These are phyloP conservation scores for Elgonia sp. DNA, from an alignment of 2,888 invertebrate species.

Conservation along the genomic window DNA sequence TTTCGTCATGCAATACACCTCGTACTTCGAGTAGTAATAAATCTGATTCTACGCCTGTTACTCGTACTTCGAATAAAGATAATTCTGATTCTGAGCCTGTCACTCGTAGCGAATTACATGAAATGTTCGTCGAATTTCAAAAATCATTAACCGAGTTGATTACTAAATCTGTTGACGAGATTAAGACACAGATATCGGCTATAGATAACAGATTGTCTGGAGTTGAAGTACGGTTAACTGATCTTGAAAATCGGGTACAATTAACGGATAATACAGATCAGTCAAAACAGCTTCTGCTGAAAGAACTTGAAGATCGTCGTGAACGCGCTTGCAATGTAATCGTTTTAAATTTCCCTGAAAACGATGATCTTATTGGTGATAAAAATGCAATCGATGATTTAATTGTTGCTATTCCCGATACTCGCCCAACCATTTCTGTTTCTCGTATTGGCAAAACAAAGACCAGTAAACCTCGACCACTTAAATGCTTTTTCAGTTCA, in stretches of 20 bases:
- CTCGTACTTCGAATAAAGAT: neutral
- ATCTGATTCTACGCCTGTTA: neutral
- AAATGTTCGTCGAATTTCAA: neutral
- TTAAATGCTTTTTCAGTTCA: constrained; percentile 1
- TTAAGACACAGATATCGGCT: too few relatives aligned
- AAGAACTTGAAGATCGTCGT: constrained; percentile 2
- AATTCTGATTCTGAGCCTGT: too few relatives aligned
- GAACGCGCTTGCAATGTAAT: neutral
- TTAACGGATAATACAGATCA: too few relatives aligned
- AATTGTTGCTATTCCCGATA: neutral
- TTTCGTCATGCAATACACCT: neutral
- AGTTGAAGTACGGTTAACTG: neutral
- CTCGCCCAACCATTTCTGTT: neutral
- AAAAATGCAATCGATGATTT: neutral
- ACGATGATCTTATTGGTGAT: neutral
- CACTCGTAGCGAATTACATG: neutral
- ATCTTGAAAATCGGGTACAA: neutral
- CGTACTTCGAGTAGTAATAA: too few relatives aligned
- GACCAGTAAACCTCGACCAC: neutral
- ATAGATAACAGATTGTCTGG: too few relatives aligned
- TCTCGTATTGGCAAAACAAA: neutral
- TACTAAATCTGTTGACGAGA: too few relatives aligned
- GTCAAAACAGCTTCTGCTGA: neutral
- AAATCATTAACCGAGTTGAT: too few relatives aligned
- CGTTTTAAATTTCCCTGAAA: neutral